Conservation (phyloP, 2,113 vertebrate species). For the Illadopsis cleaveri region DNA sequence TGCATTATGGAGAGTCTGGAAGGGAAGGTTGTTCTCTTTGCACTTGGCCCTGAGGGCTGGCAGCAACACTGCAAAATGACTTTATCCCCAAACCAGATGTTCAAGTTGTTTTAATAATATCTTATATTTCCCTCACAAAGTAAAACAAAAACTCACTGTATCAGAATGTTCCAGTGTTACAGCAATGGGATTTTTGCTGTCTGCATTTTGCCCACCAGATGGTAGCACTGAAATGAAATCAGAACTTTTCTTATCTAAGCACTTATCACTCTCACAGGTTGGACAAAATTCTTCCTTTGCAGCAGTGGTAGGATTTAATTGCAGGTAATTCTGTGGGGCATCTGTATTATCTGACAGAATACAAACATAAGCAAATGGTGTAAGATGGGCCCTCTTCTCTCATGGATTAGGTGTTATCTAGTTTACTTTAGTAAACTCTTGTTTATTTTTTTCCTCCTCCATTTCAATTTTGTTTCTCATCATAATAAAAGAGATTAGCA, state of each 20-base stretch:
- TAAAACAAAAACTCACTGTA: slow-evolving; percentile 73
- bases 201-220: slow-evolving; percentile 67
- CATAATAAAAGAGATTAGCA: background rate
- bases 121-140: slow-evolving; percentile 73
- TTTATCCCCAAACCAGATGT: slow-evolving; percentile 82
- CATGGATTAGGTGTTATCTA: background rate
- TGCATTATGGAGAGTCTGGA: slow-evolving; percentile 57
- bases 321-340: background rate
- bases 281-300: background rate
- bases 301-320: background rate
- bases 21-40: slow-evolving; percentile 66
- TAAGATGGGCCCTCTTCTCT: background rate
- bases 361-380: background rate
- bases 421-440: background rate
- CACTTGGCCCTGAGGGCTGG: slow-evolving; percentile 73
- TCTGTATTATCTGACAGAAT: background rate
- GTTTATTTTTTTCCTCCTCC: background rate
- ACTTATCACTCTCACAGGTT: background rate
- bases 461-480: background rate
- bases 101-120: slow-evolving; percentile 80
- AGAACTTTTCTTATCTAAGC: slow-evolving; percentile 4
- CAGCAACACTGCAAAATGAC: slow-evolving; percentile 70
- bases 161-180: slow-evolving; percentile 63
- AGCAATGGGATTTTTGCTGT: slow-evolving; percentile 37
- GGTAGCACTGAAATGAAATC: slow-evolving; percentile 65